Evolutionary conservation across 2,797 vertebrate species (phyloP).

Genomic region (Triplophysa yarkandensis): DNA sequence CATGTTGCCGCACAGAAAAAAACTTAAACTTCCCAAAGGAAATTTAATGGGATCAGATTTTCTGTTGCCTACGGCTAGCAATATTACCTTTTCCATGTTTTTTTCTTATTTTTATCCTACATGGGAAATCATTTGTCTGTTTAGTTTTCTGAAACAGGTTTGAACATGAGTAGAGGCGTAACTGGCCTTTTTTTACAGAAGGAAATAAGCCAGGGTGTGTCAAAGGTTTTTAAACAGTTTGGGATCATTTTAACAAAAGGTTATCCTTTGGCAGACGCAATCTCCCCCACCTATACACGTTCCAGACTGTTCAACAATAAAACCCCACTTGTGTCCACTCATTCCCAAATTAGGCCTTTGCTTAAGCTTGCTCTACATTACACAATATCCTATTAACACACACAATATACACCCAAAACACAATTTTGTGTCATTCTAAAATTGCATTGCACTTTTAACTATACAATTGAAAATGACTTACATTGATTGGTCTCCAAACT

Average conservation of each 20-base stretch:
- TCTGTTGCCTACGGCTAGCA: conserved; percentile 8
- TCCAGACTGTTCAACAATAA: conserved; percentile 12
- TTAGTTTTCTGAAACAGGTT: conserved; percentile 28
- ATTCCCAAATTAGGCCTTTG: neutral
- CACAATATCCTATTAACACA: neutral
- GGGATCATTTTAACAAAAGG: conserved; percentile 5
- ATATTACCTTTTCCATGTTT: neutral
- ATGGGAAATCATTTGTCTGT: neutral
- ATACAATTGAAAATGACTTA: conserved; percentile 56
- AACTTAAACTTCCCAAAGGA: neutral
- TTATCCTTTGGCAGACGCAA: conserved; percentile 3
- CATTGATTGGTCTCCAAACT: conserved; percentile 76
- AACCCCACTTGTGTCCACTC: neutral
- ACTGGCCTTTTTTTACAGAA: neutral
- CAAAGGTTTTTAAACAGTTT: neutral
- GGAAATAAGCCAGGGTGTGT: conserved; percentile 33
- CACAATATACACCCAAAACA: neutral
- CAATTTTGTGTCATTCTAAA: neutral
- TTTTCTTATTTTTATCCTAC: neutral
- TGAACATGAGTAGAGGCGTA: conserved; percentile 22
- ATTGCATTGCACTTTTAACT: neutral
- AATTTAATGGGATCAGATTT: neutral
- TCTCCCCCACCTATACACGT: conserved; percentile 20
- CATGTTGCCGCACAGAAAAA: neutral
- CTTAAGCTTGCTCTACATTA: neutral